Conservation (phyloP, 2,113 vertebrate species). For the Eublepharis macularius region DNA sequence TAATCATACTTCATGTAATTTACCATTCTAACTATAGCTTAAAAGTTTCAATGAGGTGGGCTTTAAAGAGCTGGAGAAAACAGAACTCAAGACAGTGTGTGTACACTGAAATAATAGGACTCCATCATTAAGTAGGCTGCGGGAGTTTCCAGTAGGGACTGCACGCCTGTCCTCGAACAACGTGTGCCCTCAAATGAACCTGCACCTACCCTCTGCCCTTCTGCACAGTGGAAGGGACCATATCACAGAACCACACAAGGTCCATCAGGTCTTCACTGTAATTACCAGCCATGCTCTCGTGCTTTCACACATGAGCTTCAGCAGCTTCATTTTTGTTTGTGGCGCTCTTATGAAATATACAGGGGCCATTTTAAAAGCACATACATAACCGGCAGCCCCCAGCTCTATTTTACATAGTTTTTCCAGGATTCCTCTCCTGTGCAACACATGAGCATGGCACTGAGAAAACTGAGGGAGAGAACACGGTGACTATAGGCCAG, state of each 20-base stretch:
- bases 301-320: not conserved
- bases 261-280: not conserved
- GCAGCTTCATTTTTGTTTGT: not conserved
- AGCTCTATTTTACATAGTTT: not conserved
- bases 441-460: not conserved
- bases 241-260: not conserved
- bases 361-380: not conserved
- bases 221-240: not conserved
- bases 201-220: not conserved
- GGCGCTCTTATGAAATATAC: no score
- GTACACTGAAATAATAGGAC: not conserved
- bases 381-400: not conserved
- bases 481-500: not conserved
- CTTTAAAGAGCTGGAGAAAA: not conserved
- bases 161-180: not conserved
- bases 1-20: not conserved
- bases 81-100: not conserved
- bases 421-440: not conserved
- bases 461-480: not conserved
- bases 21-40: not conserved
- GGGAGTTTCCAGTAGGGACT: not conserved
- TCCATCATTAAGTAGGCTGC: not conserved
- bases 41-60: constrained; percentile 4
- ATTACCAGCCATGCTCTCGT: no score
- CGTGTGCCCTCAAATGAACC: not conserved